Evolutionary conservation across 2,888 invertebrate species (phyloP).

Genomic region (Callimorpha dominula): DNA sequence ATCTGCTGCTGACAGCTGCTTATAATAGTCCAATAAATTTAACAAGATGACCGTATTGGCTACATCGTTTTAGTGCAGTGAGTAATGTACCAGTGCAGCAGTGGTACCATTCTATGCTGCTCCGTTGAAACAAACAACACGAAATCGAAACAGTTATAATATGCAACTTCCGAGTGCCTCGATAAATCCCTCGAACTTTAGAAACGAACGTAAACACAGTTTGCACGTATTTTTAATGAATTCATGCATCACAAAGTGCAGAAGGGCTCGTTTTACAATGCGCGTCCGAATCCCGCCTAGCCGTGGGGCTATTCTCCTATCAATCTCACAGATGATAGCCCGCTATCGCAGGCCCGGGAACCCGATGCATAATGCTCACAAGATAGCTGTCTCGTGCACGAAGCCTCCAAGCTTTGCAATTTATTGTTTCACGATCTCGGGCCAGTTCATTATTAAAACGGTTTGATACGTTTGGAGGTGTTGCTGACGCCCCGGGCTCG

Average conservation of each 20-base stretch:
- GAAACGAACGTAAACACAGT: slow-evolving; percentile 54
- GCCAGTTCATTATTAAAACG: slow-evolving; percentile 86
- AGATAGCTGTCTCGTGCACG: slow-evolving; percentile 86
- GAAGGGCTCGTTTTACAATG: slow-evolving; percentile 68
- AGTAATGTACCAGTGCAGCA: no score
- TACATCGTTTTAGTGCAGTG: no score
- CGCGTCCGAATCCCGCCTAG: slow-evolving; percentile 75
- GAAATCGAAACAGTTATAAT: slow-evolving; percentile 18
- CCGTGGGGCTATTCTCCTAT: slow-evolving; percentile 84
- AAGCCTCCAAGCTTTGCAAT: slow-evolving; percentile 86
- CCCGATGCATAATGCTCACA: slow-evolving; percentile 85
- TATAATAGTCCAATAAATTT: not conserved
- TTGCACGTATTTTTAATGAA: slow-evolving; percentile 68
- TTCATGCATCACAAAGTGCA: slow-evolving; percentile 67
- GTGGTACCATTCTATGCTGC: no score
- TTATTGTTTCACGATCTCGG: slow-evolving; percentile 87
- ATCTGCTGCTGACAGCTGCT: not conserved
- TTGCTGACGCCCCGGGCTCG: slow-evolving; percentile 82
- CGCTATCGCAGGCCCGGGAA: slow-evolving; percentile 75
- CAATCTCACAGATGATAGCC: slow-evolving; percentile 85
- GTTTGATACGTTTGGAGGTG: slow-evolving; percentile 86
- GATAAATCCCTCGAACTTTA: slow-evolving; percentile 39
- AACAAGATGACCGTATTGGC: not conserved
- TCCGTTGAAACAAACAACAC: slow-evolving; percentile 3
- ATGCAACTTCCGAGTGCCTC: slow-evolving; percentile 19